Percentiles rank a stretch among this genome's conserved stretches.
phyloP scores from a whole-genome alignment of 2,797 vertebrate genomes.

The Heliangelus exortis region DNA sequence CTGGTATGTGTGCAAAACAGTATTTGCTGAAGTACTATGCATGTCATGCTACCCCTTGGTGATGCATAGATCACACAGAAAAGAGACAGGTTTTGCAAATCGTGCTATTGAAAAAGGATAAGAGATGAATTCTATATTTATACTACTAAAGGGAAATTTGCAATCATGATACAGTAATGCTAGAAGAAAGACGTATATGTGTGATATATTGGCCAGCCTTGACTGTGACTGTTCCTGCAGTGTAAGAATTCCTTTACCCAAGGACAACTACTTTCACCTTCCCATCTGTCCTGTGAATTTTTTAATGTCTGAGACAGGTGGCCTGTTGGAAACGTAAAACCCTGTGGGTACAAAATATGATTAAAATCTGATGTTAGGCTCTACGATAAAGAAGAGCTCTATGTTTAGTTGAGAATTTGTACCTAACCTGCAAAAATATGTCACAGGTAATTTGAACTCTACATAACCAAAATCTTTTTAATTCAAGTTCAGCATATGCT shows the following conservation, averaged over 20 bases:
- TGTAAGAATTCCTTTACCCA: slow-evolving; percentile 84
- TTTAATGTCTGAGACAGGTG: slow-evolving; percentile 90
- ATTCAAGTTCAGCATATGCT: slow-evolving; percentile 75
- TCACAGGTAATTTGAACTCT: slow-evolving; percentile 76
- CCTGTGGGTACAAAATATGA: slow-evolving; percentile 88
- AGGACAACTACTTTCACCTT: slow-evolving; percentile 88
- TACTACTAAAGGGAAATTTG: slow-evolving; percentile 67
- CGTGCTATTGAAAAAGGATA: slow-evolving; percentile 26
- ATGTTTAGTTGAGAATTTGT: slow-evolving; percentile 75
- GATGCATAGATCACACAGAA: slow-evolving; percentile 51
- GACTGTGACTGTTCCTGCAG: slow-evolving; percentile 73
- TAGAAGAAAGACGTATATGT: slow-evolving; percentile 60
- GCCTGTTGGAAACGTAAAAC: slow-evolving; percentile 85
- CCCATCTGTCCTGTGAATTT: slow-evolving; percentile 90
- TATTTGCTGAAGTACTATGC: slow-evolving; percentile 34
- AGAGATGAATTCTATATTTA: slow-evolving; percentile 69
- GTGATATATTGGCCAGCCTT: slow-evolving; percentile 75
- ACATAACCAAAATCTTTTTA: slow-evolving; percentile 74
- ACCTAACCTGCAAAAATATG: slow-evolving; percentile 77
- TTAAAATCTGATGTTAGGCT: slow-evolving; percentile 87
- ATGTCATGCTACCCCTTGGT: slow-evolving; percentile 25
- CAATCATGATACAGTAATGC: slow-evolving; percentile 51
- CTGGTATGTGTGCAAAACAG: not conserved
- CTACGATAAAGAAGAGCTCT: slow-evolving; percentile 79
- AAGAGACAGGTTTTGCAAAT: slow-evolving; percentile 60